phyloP scores from a whole-genome alignment of 2,113 vertebrate species.

The Pteronura brasiliensis region DNA sequence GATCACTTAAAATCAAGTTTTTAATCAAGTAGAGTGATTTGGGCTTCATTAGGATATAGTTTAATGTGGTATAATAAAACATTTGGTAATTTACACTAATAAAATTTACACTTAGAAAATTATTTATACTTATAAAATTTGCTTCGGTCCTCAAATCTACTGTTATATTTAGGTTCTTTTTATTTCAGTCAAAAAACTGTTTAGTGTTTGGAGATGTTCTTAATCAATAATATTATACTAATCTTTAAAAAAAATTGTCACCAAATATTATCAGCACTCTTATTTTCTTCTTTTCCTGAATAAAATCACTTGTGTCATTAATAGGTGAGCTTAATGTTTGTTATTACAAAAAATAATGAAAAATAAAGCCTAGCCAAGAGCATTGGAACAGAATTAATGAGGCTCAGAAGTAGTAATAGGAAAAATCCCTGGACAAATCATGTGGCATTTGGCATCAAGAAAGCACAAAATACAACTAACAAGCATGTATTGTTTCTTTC shows the following conservation, averaged over 20 bases:
- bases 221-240: not conserved
- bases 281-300: not conserved
- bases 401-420: not conserved
- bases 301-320: not conserved
- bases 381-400: constrained; percentile 11
- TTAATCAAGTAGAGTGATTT: not conserved
- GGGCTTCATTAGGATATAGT: not conserved
- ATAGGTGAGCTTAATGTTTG: not conserved
- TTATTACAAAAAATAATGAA: not conserved
- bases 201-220: not conserved
- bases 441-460: not conserved
- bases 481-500: not conserved
- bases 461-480: constrained; percentile 39
- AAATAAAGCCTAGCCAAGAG: not conserved
- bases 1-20: constrained; percentile 12
- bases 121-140: not conserved
- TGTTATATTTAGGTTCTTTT: not conserved
- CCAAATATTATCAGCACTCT: not conserved
- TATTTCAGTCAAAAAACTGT: not conserved
- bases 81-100: not conserved
- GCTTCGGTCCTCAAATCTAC: not conserved
- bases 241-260: not conserved
- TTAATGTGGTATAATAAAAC: not conserved
- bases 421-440: not conserved
- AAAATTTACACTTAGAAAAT: not conserved